Percentiles rank a stretch among this genome's conserved stretches.
These are phyloP conservation scores for Etheostoma cragini DNA, from an alignment of 2,113 vertebrate genomes.

Conservation along the genomic window DNA sequence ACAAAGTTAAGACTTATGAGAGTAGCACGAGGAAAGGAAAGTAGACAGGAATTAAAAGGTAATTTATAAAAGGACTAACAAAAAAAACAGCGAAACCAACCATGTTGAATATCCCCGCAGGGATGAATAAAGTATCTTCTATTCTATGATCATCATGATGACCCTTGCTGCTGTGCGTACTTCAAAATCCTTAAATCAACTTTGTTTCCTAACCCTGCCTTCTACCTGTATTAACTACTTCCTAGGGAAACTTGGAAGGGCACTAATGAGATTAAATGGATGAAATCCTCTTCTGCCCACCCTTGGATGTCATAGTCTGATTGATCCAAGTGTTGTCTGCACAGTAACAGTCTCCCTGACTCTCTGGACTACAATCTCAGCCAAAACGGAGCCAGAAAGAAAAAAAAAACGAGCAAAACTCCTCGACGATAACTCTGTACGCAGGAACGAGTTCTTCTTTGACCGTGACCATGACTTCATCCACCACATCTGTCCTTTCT, in stretches of 20 bases:
- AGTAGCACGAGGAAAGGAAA: not conserved
- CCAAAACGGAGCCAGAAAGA: not conserved
- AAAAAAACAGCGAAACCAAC: not conserved
- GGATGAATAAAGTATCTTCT: too few relatives aligned
- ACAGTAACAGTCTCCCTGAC: not conserved
- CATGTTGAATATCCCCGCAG: too few relatives aligned
- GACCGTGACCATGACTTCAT: constrained; percentile 85
- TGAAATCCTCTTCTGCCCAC: constrained; percentile 19
- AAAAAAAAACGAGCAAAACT: constrained; percentile 51
- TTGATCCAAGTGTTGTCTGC: constrained; percentile 12
- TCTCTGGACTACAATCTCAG: not conserved
- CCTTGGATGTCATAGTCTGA: constrained; percentile 24
- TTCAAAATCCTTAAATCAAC: constrained; percentile 67
- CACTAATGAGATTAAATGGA: constrained; percentile 51
- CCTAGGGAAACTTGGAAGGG: constrained; percentile 63
- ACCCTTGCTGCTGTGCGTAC: too few relatives aligned
- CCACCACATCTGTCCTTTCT: constrained; percentile 85
- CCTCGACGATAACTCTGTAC: constrained; percentile 84
- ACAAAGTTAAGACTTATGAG: too few relatives aligned
- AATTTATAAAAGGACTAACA: not conserved
- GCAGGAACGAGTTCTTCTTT: constrained; percentile 85
- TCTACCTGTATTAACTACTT: constrained; percentile 52
- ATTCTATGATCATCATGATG: too few relatives aligned
- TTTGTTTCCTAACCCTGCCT: constrained; percentile 60
- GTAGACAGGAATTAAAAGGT: not conserved